Evolutionary conservation across 2,888 invertebrate genomes (phyloP).

Genomic region (Tortricodes alternella): DNA sequence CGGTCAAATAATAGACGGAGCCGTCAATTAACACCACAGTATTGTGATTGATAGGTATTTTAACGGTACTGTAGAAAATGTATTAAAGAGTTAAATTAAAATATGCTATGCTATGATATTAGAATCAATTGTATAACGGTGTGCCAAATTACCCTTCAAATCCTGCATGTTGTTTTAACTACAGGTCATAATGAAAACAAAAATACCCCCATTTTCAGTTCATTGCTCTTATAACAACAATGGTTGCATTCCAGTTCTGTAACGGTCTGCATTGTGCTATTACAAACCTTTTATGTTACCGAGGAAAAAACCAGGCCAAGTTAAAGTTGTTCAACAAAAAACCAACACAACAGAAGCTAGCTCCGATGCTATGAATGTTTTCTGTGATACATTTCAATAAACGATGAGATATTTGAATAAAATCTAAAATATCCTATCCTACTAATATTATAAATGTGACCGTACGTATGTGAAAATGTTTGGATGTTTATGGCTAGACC

Average conservation of each 20-base stretch:
- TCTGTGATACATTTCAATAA: too few species aligned
- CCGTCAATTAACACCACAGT: conserved; percentile 3
- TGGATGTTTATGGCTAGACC: too few species aligned
- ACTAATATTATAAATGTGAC: too few species aligned
- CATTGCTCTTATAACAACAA: conserved; percentile 13
- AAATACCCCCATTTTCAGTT: neutral
- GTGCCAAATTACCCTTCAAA: neutral
- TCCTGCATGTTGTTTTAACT: neutral
- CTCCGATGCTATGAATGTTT: too few species aligned
- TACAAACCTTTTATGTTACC: conserved; percentile 7
- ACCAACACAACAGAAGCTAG: too few species aligned
- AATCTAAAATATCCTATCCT: too few species aligned
- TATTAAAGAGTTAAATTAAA: neutral
- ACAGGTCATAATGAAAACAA: neutral
- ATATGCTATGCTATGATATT: too few species aligned
- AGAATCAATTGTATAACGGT: neutral
- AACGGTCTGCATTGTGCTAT: conserved; percentile 14
- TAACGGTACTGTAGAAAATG: conserved; percentile 6
- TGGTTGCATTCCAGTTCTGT: conserved; percentile 9
- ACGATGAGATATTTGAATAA: too few species aligned
- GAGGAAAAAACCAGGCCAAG: neutral
- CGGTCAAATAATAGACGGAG: neutral
- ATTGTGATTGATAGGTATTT: conserved; percentile 8
- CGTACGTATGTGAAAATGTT: too few species aligned
- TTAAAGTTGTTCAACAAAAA: neutral